Evolutionary conservation across 2,888 invertebrate genomes (phyloP).

Genomic region (Drosophila engyochracea): DNA sequence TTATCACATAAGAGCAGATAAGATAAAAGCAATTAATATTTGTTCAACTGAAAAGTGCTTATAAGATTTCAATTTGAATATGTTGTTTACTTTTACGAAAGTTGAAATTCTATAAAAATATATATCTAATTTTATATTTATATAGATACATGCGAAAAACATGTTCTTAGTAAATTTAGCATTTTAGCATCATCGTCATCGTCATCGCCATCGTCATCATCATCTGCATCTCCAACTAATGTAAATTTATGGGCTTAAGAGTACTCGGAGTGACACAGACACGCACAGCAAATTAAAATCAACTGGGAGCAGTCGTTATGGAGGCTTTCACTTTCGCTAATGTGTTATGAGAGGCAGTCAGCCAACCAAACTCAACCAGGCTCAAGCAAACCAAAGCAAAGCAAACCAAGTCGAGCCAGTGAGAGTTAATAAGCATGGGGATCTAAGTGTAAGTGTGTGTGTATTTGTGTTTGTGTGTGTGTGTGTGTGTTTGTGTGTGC

Average conservation of each 20-base stretch:
- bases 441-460: constrained; percentile 24
- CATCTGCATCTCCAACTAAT: constrained; percentile 69
- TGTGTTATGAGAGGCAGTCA: constrained; percentile 75
- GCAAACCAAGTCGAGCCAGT: constrained; percentile 30
- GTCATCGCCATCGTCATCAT: constrained; percentile 1
- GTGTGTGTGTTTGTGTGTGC: constrained; percentile 1
- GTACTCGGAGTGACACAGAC: constrained; percentile 68
- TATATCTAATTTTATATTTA: too few relatives aligned
- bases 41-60: neutral
- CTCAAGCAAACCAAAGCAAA: constrained; percentile 15
- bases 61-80: neutral
- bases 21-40: neutral
- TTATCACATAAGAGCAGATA: neutral
- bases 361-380: constrained; percentile 27
- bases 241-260: constrained; percentile 73
- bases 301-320: constrained; percentile 82
- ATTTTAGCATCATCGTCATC: constrained; percentile 29
- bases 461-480: neutral
- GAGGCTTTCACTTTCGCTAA: constrained; percentile 80
- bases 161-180: constrained; percentile 17
- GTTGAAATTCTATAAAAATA: too few relatives aligned
- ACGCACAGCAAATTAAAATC: constrained; percentile 78
- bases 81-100: neutral
- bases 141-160: neutral
- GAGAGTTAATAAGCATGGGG: constrained; percentile 45